Evolutionary conservation across 1,140 invertebrate species (phyloP), one percentile per base, ranked within the genome.

Genomic region (Drosophila athabasca): DNA sequence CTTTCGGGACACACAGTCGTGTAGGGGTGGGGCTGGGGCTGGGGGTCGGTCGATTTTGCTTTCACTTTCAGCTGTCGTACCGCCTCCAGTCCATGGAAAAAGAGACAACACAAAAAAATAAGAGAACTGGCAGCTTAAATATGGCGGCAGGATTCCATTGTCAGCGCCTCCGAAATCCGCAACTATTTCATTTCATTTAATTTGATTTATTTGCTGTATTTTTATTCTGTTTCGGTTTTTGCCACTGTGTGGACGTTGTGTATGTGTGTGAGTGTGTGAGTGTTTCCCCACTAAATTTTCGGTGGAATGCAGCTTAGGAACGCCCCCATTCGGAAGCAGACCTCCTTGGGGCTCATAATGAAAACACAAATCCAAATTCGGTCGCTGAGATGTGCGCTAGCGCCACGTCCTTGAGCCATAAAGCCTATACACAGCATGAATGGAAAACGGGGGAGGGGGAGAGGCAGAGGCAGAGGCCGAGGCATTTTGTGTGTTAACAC

Each of bases 121-220:
- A 39, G 54, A 49, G 49, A 49, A 54, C 41, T 62, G 83, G 69
- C 60, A 55, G 60, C 62, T 50, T 54, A 88, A 65, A 62, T 62
- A 53, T 66, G 76, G 72, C 61, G 62, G 53, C 65, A 50, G 54
- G 50, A 88, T 79, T 82, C 75, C 76, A 76, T 76, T 73, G 78
- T 76, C 70, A 79, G 70, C 66, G 58, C 51, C 70, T 31, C 60
- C 24, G 17, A 73, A 82, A 68, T 79, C 83, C 83, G 68, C 71
- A 83, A 88, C 83, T 88, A 88, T 88, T 88, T 88, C 82, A 71
- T 87, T 85, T 85, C 76, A 83, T 88, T 88, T 79, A 79, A 88
- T 88, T 88, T 88, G 82, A 88, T 88, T 88, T 88, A 88, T 85
- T 67, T 75, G 51, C 76, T 76, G 64, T 54, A 72, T 76, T 77